A percentile compares a stretch with the other conserved stretches of the same genome.
phyloP scores from a whole-genome alignment of 2,797 vertebrate genomes.

The Artibeus lituratus region DNA sequence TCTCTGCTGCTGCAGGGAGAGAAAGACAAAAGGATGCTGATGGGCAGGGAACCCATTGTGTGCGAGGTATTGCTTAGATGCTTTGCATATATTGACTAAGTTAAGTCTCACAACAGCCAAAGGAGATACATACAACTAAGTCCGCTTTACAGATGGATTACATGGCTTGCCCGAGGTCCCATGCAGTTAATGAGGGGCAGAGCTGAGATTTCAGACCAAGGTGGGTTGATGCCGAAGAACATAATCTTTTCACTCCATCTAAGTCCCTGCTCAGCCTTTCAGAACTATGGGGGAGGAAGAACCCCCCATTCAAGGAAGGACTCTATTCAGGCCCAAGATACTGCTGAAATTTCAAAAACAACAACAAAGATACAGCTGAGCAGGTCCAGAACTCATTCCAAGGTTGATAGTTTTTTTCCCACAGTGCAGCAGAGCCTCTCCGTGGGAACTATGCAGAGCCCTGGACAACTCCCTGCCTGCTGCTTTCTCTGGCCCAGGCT shows the following conservation, averaged over 20 bases:
- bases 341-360: neutral
- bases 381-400: neutral
- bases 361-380: neutral
- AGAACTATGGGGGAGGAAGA: neutral
- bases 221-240: neutral
- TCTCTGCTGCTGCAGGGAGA: neutral
- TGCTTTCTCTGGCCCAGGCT: neutral
- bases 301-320: neutral
- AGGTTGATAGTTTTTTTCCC: neutral
- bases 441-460: neutral
- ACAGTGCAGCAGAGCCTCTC: neutral
- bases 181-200: neutral
- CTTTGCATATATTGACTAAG: neutral
- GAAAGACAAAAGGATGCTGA: neutral
- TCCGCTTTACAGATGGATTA: neutral
- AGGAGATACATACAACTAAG: neutral
- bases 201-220: slow-evolving; percentile 2
- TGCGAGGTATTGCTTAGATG: neutral
- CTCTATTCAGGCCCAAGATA: neutral
- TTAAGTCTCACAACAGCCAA: neutral
- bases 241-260: neutral
- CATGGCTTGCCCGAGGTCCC: neutral
- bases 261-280: neutral
- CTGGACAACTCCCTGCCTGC: neutral
- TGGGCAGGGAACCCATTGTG: neutral